Conservation (phyloP, 2,888 invertebrate species). For the Drosophila acutilabella region DNA sequence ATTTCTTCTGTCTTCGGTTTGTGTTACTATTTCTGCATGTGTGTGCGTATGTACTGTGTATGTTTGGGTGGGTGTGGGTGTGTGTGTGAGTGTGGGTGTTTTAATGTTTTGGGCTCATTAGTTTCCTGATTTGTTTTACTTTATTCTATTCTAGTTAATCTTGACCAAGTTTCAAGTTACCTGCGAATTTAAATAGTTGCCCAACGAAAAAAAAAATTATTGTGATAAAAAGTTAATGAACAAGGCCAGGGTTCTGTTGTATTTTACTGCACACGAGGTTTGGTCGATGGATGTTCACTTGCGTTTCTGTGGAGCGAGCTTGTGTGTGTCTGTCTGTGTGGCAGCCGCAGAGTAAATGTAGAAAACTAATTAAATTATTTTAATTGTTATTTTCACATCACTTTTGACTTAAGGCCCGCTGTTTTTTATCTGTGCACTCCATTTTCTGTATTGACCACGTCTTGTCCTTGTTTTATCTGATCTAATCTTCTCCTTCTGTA, state of each 20-base stretch:
- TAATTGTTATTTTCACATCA: constrained; percentile 39
- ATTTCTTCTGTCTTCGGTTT: constrained; percentile 26
- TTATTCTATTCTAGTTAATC: constrained; percentile 11
- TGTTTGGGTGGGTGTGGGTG: constrained; percentile 13
- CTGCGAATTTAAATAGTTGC: constrained; percentile 53
- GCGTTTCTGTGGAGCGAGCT: not conserved
- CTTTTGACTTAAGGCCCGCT: constrained; percentile 11
- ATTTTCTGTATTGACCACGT: constrained; percentile 19
- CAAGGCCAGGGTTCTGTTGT: constrained; percentile 35
- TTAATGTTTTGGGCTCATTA: constrained; percentile 2
- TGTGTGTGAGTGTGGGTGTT: not conserved
- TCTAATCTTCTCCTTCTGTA: constrained; percentile 19
- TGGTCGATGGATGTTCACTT: constrained; percentile 4
- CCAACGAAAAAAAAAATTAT: constrained; percentile 42
- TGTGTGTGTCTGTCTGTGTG: constrained; percentile 8
- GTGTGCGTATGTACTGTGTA: not conserved
- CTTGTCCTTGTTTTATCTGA: constrained; percentile 25
- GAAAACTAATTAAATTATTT: constrained; percentile 49
- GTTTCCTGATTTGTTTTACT: constrained; percentile 4
- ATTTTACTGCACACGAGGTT: constrained; percentile 21
- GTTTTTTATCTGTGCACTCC: constrained; percentile 22
- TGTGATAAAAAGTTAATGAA: constrained; percentile 37
- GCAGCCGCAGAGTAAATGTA: constrained; percentile 47
- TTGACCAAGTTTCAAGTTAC: constrained; percentile 39
- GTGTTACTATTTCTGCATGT: constrained; percentile 8